Percentiles rank a stretch among this genome's conserved stretches.
These are phyloP conservation scores for Gymnorhina tibicen DNA, from an alignment of 2,113 vertebrate genomes.

Conservation along the genomic window DNA sequence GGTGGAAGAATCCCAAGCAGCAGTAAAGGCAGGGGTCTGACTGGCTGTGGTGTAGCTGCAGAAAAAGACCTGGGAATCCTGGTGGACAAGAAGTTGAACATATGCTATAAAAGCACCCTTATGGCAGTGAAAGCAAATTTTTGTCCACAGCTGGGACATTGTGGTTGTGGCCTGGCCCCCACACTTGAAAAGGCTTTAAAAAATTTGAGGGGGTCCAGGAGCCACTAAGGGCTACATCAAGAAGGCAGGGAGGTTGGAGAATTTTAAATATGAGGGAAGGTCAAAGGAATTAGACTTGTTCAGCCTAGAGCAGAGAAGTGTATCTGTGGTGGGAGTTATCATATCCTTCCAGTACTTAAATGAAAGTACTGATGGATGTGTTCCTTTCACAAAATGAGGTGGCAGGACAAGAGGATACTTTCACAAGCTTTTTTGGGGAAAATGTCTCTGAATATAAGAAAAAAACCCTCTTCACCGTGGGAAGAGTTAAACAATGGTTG, in stretches of 20 bases:
- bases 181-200: background rate
- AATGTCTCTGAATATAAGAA: background rate
- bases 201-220: background rate
- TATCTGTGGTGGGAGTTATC: background rate
- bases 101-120: background rate
- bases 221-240: background rate
- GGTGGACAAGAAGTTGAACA: background rate
- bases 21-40: background rate
- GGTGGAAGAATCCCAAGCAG: background rate
- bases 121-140: background rate
- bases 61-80: background rate
- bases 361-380: accelerated
- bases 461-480: background rate
- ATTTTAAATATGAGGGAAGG: background rate
- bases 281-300: background rate
- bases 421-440: background rate
- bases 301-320: background rate
- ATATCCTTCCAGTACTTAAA: background rate
- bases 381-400: background rate
- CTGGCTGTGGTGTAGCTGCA: background rate
- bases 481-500: background rate
- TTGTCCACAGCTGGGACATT: background rate
- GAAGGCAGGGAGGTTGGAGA: background rate
- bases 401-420: background rate
- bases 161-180: background rate